A percentile compares a stretch with the other conserved stretches of the same genome.
These are phyloP conservation scores for Neolamprologus ventralis DNA, from an alignment of 2,113 vertebrate species.

Conservation along the genomic window DNA sequence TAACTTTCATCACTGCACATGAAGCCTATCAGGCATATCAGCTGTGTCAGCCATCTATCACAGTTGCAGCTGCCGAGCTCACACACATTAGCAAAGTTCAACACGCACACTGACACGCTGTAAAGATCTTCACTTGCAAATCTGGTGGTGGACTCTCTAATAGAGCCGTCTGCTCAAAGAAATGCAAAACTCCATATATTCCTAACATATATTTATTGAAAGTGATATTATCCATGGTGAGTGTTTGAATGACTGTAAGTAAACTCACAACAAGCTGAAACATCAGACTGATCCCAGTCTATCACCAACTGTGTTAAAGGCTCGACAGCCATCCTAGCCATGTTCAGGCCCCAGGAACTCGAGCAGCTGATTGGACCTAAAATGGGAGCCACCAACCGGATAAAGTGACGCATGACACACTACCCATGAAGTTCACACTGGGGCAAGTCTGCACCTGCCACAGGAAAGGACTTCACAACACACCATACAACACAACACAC, in stretches of 20 bases:
- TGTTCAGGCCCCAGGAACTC: slow-evolving; percentile 17
- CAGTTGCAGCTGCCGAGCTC: slow-evolving; percentile 25
- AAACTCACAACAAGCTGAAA: slow-evolving; percentile 39
- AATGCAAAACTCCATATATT: background rate
- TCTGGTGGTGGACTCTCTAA: background rate
- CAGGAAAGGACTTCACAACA: background rate
- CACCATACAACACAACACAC: background rate
- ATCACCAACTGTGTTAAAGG: slow-evolving; percentile 8
- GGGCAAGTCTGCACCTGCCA: slow-evolving; percentile 60
- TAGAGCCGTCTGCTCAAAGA: background rate
- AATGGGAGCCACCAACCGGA: slow-evolving; percentile 36
- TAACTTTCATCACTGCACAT: slow-evolving; percentile 47
- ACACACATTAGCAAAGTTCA: background rate
- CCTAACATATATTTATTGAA: background rate
- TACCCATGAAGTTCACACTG: slow-evolving; percentile 47
- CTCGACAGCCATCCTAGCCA: slow-evolving; percentile 38
- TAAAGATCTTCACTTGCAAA: background rate
- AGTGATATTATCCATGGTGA: background rate
- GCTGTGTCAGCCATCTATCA: slow-evolving; percentile 43
- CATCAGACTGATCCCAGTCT: slow-evolving; percentile 33
- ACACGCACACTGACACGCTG: background rate
- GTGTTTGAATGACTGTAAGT: background rate
- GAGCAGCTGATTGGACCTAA: slow-evolving; percentile 51
- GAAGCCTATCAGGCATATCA: slow-evolving; percentile 33
- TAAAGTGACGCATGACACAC: slow-evolving; percentile 34